Evolutionary conservation across 2,113 vertebrate species (phyloP).

Genomic region (Setophaga petechia): DNA sequence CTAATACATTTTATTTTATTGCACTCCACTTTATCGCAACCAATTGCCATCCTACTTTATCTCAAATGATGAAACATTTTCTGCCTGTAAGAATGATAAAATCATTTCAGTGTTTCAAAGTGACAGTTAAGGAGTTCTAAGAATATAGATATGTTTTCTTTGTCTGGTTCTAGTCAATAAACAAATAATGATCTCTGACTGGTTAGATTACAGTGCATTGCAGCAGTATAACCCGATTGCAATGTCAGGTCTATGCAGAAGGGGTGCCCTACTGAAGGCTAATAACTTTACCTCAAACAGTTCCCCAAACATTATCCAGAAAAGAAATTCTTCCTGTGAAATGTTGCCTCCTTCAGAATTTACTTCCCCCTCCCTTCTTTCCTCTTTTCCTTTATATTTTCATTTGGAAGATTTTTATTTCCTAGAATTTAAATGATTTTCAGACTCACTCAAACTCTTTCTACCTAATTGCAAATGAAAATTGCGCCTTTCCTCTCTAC

Average conservation of each 20-base stretch:
- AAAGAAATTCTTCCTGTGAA: not conserved
- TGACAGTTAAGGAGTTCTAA: slow-evolving; percentile 1
- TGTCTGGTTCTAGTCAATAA: not conserved
- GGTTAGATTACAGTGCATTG: not conserved
- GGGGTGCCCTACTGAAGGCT: not conserved
- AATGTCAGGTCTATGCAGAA: not conserved
- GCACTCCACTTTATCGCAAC: slow-evolving; percentile 2
- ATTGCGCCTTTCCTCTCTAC: not conserved
- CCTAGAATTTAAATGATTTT: not conserved
- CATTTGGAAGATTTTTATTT: not conserved
- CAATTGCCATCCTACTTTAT: slow-evolving; percentile 8
- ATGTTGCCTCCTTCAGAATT: not conserved
- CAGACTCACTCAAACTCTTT: not conserved
- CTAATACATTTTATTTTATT: slow-evolving; percentile 47
- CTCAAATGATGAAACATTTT: not conserved
- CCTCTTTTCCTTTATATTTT: not conserved
- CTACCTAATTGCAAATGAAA: not conserved
- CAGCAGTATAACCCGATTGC: not conserved
- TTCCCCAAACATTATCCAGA: not conserved
- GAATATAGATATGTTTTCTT: not conserved
- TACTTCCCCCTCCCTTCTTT: not conserved
- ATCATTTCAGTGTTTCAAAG: slow-evolving; percentile 21
- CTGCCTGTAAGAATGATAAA: not conserved
- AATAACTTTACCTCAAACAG: not conserved
- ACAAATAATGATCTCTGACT: not conserved